Conservation (phyloP, 1,140 invertebrate genomes). For the Drosophila nikananu region DNA sequence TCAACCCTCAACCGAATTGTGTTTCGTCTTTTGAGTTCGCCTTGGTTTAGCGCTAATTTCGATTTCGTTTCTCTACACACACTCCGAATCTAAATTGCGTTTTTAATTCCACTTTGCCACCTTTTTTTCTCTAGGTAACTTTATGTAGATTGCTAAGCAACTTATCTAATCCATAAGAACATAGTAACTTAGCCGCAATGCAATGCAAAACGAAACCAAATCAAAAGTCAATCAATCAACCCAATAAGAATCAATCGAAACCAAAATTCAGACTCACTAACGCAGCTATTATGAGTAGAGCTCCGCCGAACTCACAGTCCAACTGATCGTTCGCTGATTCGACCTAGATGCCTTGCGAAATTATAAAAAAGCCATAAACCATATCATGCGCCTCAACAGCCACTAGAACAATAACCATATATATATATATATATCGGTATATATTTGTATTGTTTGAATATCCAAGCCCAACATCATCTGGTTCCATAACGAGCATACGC, state of each 20-base stretch:
- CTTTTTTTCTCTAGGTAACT: slow-evolving; percentile 84
- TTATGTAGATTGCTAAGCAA: slow-evolving; percentile 82
- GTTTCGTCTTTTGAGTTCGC: slow-evolving; percentile 37
- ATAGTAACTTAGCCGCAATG: slow-evolving; percentile 77
- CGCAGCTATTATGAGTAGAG: slow-evolving; percentile 57
- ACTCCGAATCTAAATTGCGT: slow-evolving; percentile 66
- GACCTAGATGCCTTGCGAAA: slow-evolving; percentile 68
- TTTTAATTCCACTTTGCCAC: slow-evolving; percentile 61
- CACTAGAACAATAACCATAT: slow-evolving; percentile 38
- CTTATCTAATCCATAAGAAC: slow-evolving; percentile 56
- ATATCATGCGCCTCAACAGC: slow-evolving; percentile 74
- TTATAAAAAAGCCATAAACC: slow-evolving; percentile 30
- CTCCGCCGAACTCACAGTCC: slow-evolving; percentile 61
- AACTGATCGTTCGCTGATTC: slow-evolving; percentile 75
- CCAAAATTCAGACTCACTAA: slow-evolving; percentile 59
- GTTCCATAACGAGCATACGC: slow-evolving; percentile 70
- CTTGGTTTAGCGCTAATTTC: slow-evolving; percentile 56
- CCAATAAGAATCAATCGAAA: slow-evolving; percentile 66
- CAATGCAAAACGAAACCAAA: slow-evolving; percentile 70
- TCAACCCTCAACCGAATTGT: slow-evolving; percentile 15
- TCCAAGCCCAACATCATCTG: slow-evolving; percentile 76
- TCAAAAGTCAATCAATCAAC: slow-evolving; percentile 63
- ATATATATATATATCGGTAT: slow-evolving; percentile 19
- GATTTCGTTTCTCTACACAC: slow-evolving; percentile 41
- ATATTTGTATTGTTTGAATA: slow-evolving; percentile 46